Conservation (phyloP, 1,140 invertebrate species). For the Heliconius himera region DNA sequence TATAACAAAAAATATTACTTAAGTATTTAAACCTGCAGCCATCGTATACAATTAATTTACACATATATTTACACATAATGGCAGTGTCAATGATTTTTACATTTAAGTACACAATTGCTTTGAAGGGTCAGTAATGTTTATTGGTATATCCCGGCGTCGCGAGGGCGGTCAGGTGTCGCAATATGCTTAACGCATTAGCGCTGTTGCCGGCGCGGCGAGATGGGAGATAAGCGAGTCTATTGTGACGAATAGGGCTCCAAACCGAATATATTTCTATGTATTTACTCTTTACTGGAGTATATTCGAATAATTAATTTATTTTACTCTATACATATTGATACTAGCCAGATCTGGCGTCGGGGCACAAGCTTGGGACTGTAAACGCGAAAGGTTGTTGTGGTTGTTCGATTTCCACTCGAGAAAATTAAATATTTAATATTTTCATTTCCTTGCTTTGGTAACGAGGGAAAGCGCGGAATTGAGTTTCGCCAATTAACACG, state of each 20-base stretch:
- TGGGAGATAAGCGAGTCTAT: background rate
- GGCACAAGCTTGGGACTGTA: too few relatives aligned
- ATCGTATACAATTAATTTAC: background rate
- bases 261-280: background rate
- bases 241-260: background rate
- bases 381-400: too few relatives aligned
- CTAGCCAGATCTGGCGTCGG: too few relatives aligned
- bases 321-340: too few relatives aligned
- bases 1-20: too few relatives aligned
- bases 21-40: background rate
- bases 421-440: too few relatives aligned
- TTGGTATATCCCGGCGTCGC: background rate
- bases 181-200: background rate
- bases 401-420: too few relatives aligned
- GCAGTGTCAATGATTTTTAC: background rate
- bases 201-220: background rate
- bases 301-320: too few relatives aligned
- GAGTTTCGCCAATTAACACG: too few relatives aligned
- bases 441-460: too few relatives aligned
- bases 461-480: too few relatives aligned
- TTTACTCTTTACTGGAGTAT: background rate
- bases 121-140: background rate
- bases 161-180: background rate
- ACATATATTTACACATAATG: background rate
- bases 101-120: background rate